Evolutionary conservation across 2,888 invertebrate species (phyloP).

Genomic region (Cecidostiba fungosa): DNA sequence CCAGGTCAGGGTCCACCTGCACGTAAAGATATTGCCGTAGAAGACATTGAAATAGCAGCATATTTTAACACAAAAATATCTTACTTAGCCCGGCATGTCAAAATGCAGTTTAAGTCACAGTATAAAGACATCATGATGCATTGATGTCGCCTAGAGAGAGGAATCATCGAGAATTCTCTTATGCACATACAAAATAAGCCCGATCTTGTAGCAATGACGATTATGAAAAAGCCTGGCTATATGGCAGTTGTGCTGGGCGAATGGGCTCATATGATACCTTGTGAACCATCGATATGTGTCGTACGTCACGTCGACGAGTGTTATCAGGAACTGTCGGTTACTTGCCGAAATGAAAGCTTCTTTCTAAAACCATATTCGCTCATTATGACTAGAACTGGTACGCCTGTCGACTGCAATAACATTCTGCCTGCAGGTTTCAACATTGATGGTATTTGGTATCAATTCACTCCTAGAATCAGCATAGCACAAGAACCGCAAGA

Average conservation of each 20-base stretch:
- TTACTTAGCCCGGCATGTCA: too few species aligned
- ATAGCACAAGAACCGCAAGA: background rate
- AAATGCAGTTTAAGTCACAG: too few species aligned
- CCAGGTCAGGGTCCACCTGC: background rate
- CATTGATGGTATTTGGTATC: background rate
- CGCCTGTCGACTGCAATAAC: background rate
- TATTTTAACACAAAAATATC: conserved; percentile 5
- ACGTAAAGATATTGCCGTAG: background rate
- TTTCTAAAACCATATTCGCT: background rate
- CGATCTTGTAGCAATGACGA: background rate
- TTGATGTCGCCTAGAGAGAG: background rate
- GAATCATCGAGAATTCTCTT: background rate
- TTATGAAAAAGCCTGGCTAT: background rate
- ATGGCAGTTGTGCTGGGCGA: background rate
- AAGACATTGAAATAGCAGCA: background rate
- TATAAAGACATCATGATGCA: background rate
- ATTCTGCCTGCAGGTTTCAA: background rate
- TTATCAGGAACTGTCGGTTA: background rate
- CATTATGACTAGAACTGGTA: background rate
- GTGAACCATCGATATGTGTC: background rate
- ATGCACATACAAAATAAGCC: background rate
- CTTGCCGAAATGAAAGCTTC: background rate
- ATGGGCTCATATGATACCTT: background rate
- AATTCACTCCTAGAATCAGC: background rate
- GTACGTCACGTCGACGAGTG: background rate